Conservation (phyloP, 2,113 vertebrate species). For the Arvicanthis niloticus region DNA sequence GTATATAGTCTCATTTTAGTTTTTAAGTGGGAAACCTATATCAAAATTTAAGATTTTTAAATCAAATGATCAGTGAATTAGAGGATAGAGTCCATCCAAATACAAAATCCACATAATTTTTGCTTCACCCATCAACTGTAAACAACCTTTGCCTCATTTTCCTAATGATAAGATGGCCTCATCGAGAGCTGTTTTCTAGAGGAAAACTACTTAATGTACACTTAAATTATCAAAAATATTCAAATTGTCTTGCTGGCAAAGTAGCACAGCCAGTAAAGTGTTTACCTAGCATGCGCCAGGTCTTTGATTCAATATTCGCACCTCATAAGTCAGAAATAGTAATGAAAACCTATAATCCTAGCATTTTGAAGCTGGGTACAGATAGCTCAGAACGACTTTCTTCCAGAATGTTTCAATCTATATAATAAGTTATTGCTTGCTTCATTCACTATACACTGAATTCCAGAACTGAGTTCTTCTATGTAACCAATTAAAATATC, state of each 20-base stretch:
- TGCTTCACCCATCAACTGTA: neutral
- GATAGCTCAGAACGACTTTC: neutral
- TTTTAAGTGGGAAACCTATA: neutral
- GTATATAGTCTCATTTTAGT: neutral
- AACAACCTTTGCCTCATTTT: neutral
- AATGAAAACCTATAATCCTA: neutral
- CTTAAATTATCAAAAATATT: neutral
- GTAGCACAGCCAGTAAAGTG: neutral
- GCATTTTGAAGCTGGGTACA: neutral
- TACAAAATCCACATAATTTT: neutral
- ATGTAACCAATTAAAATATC: too few species aligned
- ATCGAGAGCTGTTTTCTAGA: neutral
- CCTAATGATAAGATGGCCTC: neutral
- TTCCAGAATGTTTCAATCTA: neutral
- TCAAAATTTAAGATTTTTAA: slow-evolving; percentile 30
- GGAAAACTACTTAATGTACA: neutral
- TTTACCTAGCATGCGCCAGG: neutral
- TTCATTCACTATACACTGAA: neutral
- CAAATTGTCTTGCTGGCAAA: neutral
- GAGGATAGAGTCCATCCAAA: neutral
- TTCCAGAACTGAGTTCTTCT: neutral
- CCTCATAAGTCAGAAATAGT: too few species aligned
- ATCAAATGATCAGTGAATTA: neutral
- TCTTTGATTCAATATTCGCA: neutral
- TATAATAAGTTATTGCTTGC: neutral